Base-by-base conservation (phyloP, 1,140 invertebrate genomes). In the Drosophila nasuta region DNA sequence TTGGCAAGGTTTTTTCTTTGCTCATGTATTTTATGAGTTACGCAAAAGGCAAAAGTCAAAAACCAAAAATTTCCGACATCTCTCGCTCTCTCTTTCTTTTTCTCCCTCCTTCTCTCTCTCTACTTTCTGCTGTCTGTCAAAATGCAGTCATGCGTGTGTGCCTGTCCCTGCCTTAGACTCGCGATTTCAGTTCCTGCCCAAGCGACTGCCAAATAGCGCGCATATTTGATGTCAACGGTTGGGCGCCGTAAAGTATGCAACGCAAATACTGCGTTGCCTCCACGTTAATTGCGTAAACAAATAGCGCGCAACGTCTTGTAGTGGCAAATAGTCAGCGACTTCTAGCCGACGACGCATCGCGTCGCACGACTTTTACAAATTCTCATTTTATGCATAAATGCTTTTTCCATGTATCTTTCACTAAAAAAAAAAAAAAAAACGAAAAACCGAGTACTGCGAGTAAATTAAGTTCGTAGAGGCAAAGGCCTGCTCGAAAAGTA, bases 241-340 rank as follows among this genome's bases (percentile, higher is more conserved):
- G 46, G 48, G 69, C 13, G 45, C 62, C 69, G 25, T 30, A 38
- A 66, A 76, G 56, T 76, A 60, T 72, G 74, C 66, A 70, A 64
- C 7, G 67, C 69, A 64, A 75, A 64, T 65, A 60, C 59, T 71
- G 65, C 60, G 71, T 41, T 65, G 11, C 69, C 69, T 13, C 17
- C 35, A 65, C 51, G 38, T 48, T 72, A 76, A 76, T 72, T 76
- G 62, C 69, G 41, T 66, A 72, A 35, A 33, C 74, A 75, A 75
- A 75, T 51, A 64, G 7, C 48, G 20, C 20, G 3, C 20, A 25
- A 25, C 20, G 33, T 57, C 33, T 46, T 56, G 11, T 43, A 41
- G 15, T 20, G 17, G 51, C 20, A 65, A 64, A 51, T 59, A 35
- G 56, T 43, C 49, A 25, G 20, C 20, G 52, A 57, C 43, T 48